Percentiles rank a stretch among this genome's conserved stretches.
Conservation (phyloP, 2,113 vertebrate species). For the Agapornis roseicollis region DNA sequence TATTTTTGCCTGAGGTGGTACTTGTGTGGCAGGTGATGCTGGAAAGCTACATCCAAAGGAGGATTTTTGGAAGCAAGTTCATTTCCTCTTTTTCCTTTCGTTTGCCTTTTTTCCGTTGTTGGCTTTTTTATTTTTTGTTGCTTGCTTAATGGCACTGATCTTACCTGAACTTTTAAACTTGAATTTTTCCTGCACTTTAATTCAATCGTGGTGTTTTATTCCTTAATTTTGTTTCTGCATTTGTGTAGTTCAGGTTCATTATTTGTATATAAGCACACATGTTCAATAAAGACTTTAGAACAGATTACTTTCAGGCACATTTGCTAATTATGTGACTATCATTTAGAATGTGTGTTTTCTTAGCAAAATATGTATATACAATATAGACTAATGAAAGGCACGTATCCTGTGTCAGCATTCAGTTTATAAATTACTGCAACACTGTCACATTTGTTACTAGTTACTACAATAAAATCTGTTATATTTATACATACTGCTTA, state of each 20-base stretch:
- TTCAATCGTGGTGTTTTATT: constrained; percentile 65
- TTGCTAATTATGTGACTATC: constrained; percentile 52
- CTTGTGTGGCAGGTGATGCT: constrained; percentile 51
- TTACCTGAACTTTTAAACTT: constrained; percentile 76
- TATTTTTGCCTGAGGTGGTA: constrained; percentile 61
- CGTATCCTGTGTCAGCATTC: constrained; percentile 56
- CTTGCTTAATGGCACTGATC: constrained; percentile 74
- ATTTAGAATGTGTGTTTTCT: constrained; percentile 71
- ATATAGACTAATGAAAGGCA: constrained; percentile 45
- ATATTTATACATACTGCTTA: constrained; percentile 89
- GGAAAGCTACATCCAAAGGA: constrained; percentile 78
- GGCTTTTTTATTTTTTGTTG: not conserved
- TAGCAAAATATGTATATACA: constrained; percentile 61
- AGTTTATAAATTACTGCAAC: constrained; percentile 75
- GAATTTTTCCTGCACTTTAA: constrained; percentile 80
- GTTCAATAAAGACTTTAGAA: constrained; percentile 60
- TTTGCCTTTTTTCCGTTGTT: not conserved
- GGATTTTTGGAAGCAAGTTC: constrained; percentile 61
- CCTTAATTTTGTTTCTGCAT: constrained; percentile 52
- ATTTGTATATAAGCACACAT: constrained; percentile 66
- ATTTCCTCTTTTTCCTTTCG: constrained; percentile 6
- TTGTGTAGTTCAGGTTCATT: constrained; percentile 64
- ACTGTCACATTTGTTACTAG: constrained; percentile 88
- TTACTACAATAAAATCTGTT: constrained; percentile 77
- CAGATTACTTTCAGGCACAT: constrained; percentile 42